Conservation (phyloP, 2,113 vertebrate species). For the Aegotheles bennettii region DNA sequence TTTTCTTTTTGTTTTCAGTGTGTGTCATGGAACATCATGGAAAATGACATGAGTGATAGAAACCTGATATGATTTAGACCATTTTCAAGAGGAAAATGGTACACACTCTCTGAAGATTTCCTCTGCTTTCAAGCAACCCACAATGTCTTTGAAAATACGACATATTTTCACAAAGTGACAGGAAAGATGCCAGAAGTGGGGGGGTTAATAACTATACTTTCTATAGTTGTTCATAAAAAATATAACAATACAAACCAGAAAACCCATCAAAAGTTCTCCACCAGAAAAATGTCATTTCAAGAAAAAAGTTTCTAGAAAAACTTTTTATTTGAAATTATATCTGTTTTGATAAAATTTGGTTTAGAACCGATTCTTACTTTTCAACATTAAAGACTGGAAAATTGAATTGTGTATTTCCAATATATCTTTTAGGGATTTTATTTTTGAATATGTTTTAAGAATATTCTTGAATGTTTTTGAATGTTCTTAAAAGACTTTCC, state of each 20-base stretch:
- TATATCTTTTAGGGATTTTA: accelerated
- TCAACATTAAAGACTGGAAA: background rate
- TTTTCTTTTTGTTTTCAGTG: background rate
- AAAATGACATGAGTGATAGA: background rate
- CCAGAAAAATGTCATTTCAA: background rate
- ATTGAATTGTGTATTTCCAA: background rate
- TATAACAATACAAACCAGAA: background rate
- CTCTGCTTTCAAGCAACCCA: background rate
- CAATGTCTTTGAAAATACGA: background rate
- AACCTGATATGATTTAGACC: background rate
- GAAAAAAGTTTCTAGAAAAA: background rate
- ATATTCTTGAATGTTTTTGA: too few species aligned
- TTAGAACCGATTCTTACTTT: background rate
- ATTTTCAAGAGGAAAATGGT: background rate
- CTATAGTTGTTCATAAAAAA: background rate
- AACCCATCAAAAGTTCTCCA: background rate
- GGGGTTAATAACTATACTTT: background rate
- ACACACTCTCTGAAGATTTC: background rate
- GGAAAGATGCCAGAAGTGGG: background rate
- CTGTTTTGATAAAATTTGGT: background rate
- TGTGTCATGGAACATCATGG: background rate
- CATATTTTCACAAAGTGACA: background rate
- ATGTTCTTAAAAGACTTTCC: background rate
- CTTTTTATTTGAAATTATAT: background rate
- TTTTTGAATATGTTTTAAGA: background rate